Evolutionary conservation across 2,113 vertebrate genomes (phyloP).

Genomic region (Mesembrinibis cayennensis): DNA sequence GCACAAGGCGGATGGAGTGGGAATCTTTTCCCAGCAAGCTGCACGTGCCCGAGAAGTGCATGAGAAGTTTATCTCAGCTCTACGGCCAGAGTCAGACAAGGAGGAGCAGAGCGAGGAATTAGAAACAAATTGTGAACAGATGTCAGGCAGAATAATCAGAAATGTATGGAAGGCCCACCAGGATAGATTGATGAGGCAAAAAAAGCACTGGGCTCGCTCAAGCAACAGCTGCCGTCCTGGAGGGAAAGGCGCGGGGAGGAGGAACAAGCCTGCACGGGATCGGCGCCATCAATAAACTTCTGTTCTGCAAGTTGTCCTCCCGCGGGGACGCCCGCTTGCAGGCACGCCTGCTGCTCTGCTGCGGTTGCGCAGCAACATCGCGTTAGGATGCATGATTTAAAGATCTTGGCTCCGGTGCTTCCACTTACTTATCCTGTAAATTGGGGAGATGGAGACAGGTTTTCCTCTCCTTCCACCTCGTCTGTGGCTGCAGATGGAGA

Average conservation of each 20-base stretch:
- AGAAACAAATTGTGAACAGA: background rate
- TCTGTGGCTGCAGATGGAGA: background rate
- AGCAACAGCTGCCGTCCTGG: background rate
- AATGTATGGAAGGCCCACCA: background rate
- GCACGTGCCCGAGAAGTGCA: fast-evolving
- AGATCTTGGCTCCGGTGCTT: background rate
- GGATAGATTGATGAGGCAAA: background rate
- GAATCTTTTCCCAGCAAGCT: background rate
- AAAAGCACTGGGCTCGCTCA: fast-evolving
- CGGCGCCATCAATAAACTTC: background rate
- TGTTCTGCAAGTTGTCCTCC: background rate
- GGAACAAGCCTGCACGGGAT: background rate
- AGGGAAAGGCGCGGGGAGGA: background rate
- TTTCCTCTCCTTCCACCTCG: background rate
- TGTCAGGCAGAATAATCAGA: background rate
- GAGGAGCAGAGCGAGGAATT: background rate
- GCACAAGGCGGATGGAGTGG: fast-evolving
- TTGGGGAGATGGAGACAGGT: background rate
- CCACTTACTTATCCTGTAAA: background rate
- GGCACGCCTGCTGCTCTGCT: background rate
- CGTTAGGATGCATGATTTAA: background rate
- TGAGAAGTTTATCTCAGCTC: background rate
- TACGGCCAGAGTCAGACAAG: fast-evolving
- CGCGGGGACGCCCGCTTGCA: fast-evolving
- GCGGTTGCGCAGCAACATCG: background rate